Evolutionary conservation across 2,797 vertebrate species (phyloP), one percentile per base, ranked within the genome.

Genomic region (Clarias pachynema): DNA sequence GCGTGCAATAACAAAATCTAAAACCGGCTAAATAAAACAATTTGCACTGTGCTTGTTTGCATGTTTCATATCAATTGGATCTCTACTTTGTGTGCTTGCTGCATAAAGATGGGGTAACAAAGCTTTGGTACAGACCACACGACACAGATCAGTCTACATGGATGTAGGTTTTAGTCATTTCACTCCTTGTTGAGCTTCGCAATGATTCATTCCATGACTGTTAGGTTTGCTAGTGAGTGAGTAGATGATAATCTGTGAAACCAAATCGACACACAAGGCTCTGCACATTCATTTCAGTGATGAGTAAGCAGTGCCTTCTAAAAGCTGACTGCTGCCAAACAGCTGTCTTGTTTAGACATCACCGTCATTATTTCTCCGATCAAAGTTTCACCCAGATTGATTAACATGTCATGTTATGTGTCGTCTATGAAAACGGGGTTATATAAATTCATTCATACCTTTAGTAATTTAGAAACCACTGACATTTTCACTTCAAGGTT

Each of bases 191-290:
- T 44, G 31, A 73, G 59, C 59, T 10, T 79, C n/a, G 62, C 53
- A 65, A 85, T 87, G 84, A 86, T 86, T 89, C 82, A 89, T 88
- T 85, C 70, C 77, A 74, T 57, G 73, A 88, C 84, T 74, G 69
- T 66, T 66, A 79, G 73, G 56, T 82, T 79, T 62, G 44, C 56
- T 65, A 44, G 74, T 10, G 49, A 53, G 86, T 44, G 31, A 63
- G 69, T 26, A 62, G 49, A 85, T 75, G 77, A 49, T 83, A 89
- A 73, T 74, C 81, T 79, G 79, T 85, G 70, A 87, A 63, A 84
- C 53, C 57, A 81, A 73, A 87, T 85, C 59, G 62, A 82, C 79
- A 87, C 60, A 56, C 69, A 68, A 2, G n/a, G 62, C 20, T 49
- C 40, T 72, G 65, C 73, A 84, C 59, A 83, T 53, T 69, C 56